A percentile compares a stretch with the other conserved stretches of the same genome.
Evolutionary conservation across 1,140 invertebrate species (phyloP).

Genomic region (Diachasma alloeum): DNA sequence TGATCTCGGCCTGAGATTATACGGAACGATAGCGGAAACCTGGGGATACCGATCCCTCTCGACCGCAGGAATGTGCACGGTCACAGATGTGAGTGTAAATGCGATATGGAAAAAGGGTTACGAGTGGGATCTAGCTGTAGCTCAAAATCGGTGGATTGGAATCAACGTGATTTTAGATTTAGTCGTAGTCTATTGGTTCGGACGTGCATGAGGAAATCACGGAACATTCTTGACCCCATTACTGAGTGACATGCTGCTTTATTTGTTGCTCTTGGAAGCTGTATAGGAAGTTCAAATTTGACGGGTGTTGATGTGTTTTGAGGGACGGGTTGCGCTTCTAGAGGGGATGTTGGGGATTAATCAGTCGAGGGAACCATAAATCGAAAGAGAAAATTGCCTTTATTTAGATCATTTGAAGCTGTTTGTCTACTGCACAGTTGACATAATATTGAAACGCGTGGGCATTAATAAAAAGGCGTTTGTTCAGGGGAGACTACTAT

Average conservation of each 20-base stretch:
- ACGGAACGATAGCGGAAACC: background rate
- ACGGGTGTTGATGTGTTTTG: background rate
- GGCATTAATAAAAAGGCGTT: too few relatives aligned
- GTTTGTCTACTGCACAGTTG: too few relatives aligned
- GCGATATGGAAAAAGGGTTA: background rate
- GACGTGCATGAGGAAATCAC: background rate
- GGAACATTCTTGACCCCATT: slow-evolving; percentile 1
- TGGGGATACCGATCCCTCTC: background rate
- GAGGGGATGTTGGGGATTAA: too few relatives aligned
- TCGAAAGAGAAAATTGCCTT: too few relatives aligned
- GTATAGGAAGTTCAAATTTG: too few relatives aligned
- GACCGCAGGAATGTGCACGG: background rate
- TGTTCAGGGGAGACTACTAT: too few relatives aligned
- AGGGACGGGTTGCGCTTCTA: background rate
- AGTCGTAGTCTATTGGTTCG: background rate
- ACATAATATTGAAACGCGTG: too few relatives aligned
- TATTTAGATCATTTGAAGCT: too few relatives aligned
- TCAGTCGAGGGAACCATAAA: too few relatives aligned
- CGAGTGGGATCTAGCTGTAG: background rate
- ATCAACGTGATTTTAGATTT: background rate
- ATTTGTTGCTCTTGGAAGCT: background rate
- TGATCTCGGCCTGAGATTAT: too few relatives aligned
- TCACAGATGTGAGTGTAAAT: background rate
- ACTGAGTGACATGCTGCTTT: background rate
- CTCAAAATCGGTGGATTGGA: too few relatives aligned